Evolutionary conservation across 2,797 vertebrate genomes (phyloP).

Genomic region (Psittacula derbiana): DNA sequence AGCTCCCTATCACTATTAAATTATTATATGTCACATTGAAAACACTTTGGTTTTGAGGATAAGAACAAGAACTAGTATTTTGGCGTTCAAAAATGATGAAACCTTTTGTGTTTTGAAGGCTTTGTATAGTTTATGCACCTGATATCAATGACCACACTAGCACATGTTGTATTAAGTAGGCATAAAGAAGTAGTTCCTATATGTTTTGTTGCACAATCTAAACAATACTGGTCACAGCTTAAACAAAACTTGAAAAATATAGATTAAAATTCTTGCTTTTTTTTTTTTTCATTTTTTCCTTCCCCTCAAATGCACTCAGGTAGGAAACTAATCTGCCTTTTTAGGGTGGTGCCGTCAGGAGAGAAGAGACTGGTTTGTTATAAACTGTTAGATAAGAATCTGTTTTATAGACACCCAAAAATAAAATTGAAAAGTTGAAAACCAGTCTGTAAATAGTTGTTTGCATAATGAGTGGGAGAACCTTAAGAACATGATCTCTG

Average conservation of each 20-base stretch:
- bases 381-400: background rate
- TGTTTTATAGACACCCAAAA: background rate
- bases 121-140: background rate
- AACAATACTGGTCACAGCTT: background rate
- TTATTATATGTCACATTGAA: background rate
- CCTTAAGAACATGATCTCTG: slow-evolving; percentile 49
- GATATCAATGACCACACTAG: background rate
- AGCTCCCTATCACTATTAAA: background rate
- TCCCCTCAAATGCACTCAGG: rapidly evolving
- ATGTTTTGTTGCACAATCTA: background rate
- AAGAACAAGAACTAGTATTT: background rate
- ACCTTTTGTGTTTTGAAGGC: background rate
- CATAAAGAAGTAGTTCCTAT: background rate
- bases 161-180: background rate
- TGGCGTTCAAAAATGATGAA: background rate
- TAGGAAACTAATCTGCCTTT: background rate
- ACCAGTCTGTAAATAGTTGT: background rate
- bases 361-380: background rate
- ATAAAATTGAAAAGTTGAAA: background rate
- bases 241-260: background rate
- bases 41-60: background rate
- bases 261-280: background rate
- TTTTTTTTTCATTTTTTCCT: background rate
- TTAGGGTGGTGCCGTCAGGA: background rate
- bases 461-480: background rate